Conservation (phyloP, 2,113 vertebrate species). For the Onychostruthus taczanowskii region DNA sequence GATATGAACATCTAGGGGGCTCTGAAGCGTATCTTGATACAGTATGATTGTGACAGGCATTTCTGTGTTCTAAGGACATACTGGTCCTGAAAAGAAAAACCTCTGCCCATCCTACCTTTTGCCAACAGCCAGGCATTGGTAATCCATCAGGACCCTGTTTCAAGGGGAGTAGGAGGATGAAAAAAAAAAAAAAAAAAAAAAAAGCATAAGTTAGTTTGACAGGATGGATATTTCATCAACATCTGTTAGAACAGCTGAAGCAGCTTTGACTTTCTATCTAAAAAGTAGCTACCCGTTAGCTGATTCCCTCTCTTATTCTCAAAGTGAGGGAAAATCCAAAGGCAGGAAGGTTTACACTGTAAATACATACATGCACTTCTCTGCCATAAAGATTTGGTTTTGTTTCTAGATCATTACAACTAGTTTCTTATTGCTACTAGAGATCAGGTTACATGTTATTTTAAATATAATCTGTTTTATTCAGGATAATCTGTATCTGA, state of each 20-base stretch:
- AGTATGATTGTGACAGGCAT: not conserved
- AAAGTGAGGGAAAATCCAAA: constrained; percentile 17
- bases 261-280: not conserved
- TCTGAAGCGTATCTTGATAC: not conserved
- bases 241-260: not conserved
- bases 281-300: not conserved
- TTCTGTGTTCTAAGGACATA: not conserved
- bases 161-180: not conserved
- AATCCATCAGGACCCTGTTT: constrained; percentile 96
- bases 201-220: not conserved
- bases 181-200: not conserved
- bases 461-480: not conserved
- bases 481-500: not conserved
- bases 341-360: not conserved
- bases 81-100: not conserved
- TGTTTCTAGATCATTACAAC: not conserved
- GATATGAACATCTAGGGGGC: not conserved
- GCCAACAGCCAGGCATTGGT: constrained; percentile 99
- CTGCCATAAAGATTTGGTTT: not conserved
- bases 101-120: constrained; percentile 84
- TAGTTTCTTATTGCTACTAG: not conserved
- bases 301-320: not conserved
- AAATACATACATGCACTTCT: not conserved
- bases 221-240: not conserved
- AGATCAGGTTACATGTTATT: not conserved